Base-by-base conservation (phyloP, 2,888 invertebrate genomes). In the Sinohyriopsis cumingii region DNA sequence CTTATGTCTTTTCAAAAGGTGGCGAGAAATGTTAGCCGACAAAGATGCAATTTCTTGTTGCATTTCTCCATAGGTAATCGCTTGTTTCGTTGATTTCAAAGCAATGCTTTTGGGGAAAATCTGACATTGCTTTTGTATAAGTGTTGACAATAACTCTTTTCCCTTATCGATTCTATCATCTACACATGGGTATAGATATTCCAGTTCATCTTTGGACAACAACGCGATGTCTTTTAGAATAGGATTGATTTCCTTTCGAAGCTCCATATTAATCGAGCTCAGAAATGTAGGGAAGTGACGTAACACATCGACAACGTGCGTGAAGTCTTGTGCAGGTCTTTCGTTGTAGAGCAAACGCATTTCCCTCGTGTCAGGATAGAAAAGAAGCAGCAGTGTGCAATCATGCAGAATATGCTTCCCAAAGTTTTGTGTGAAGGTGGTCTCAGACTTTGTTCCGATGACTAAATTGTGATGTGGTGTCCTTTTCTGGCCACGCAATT, bases 391-490 rank as follows among this genome's bases (percentile, higher is more conserved):
- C 3, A 83, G 68, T 54, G 81, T 80, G 71, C 82, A 76, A 68
- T 82, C 79, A 24, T 71, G 72, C 18, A 83, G 68, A 28, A 80
- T 62, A 12, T 53, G 53, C 15, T 75, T 59, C 3, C 67, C 15
- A 20, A 65, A 56, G 5, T 64, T 59, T n/a, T 61, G 64, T 25
- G 56, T 59, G 20, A 63, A 22, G 22, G 65, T 22, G 7, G 25
- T 59, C 9, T n/a, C 24, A 1, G 18, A 64, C 24, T 60, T 55
- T 19, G n/a, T 63, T 18, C 79, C 80, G 18, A 82, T 64, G 20
- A 82, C 81, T n/a, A 83, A 60, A 60, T 83, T 83, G 71, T 83
- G 83, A 62, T 76, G 73, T 18, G 78, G 79, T 57, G 72, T 69
- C 67, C 76, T 67, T 64, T 78, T 77, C 56, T 69, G 70, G 6